Conservation (phyloP, 1,140 invertebrate species). For the Caenorhabditis briggsae region DNA sequence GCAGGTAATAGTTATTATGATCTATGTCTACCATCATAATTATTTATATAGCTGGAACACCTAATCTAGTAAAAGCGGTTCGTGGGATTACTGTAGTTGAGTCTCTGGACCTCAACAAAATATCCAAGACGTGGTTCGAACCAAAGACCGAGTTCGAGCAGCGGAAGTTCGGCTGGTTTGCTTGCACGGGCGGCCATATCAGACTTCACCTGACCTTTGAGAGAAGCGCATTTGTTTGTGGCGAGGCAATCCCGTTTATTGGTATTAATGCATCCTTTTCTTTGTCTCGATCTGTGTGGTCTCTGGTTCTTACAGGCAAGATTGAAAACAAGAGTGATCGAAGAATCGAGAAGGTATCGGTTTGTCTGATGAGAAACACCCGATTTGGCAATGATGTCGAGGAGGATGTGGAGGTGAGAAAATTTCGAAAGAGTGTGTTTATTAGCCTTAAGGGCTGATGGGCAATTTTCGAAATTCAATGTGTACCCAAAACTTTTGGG, state of each 20-base stretch:
- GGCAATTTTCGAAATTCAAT: background rate
- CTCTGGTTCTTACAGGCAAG: constrained; percentile 42
- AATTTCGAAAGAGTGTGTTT: background rate
- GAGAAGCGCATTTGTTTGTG: constrained; percentile 62
- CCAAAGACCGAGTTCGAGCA: constrained; percentile 55
- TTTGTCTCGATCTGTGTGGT: background rate
- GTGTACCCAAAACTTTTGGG: background rate
- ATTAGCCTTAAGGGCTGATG: background rate
- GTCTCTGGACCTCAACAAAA: constrained; percentile 48
- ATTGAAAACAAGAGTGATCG: constrained; percentile 63
- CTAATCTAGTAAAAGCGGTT: constrained; percentile 58
- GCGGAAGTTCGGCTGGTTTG: constrained; percentile 61
- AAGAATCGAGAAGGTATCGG: constrained; percentile 56
- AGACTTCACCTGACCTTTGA: constrained; percentile 54
- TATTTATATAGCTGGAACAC: background rate
- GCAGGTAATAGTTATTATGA: constrained; percentile 7
- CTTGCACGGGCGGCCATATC: constrained; percentile 59
- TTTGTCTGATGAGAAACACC: constrained; percentile 38
- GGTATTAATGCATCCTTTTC: constrained; percentile 1
- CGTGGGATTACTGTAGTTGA: constrained; percentile 60
- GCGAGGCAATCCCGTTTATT: constrained; percentile 52
- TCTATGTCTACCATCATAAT: background rate
- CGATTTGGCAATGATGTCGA: constrained; percentile 47
- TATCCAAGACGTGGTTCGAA: constrained; percentile 50
- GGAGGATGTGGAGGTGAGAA: constrained; percentile 38